Percentiles rank a stretch among this genome's conserved stretches.
Conservation (phyloP, 1,140 invertebrate species). For the Trichomalopsis sarcophagae region DNA sequence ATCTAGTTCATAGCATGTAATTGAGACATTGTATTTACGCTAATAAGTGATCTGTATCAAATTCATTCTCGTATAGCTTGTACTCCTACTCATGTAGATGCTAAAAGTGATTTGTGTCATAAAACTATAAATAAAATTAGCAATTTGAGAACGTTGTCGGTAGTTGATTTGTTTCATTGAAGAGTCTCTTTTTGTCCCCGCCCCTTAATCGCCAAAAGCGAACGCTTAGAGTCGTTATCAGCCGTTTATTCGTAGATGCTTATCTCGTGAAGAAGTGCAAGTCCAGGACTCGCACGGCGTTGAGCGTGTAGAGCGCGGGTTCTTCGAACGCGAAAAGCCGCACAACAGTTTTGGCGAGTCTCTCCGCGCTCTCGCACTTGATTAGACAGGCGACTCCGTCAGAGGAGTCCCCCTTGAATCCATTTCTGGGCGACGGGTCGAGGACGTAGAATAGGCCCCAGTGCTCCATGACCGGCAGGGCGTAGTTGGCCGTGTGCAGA, state of each 20-base stretch:
- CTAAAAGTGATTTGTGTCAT: constrained; percentile 76
- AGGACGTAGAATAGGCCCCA: constrained; percentile 67
- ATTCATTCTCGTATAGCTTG: constrained; percentile 75
- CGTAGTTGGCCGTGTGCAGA: constrained; percentile 57
- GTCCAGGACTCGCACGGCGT: constrained; percentile 61
- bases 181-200: background rate
- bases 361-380: constrained; percentile 61
- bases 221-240: too few relatives aligned
- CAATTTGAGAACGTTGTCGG: constrained; percentile 70
- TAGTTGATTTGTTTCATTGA: background rate
- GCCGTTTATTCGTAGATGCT: background rate
- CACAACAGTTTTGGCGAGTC: constrained; percentile 60
- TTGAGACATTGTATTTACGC: constrained; percentile 74
- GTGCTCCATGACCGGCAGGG: constrained; percentile 64
- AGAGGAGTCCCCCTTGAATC: constrained; percentile 7
- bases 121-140: constrained; percentile 76
- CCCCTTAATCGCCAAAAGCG: background rate
- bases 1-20: constrained; percentile 76
- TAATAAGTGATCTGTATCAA: constrained; percentile 76
- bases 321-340: constrained; percentile 60
- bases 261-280: constrained; percentile 62
- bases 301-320: constrained; percentile 64
- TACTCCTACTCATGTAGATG: constrained; percentile 75
- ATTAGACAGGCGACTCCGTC: constrained; percentile 61
- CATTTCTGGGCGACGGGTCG: constrained; percentile 61